These are phyloP conservation scores for Chelidonichthys spinosus DNA, from an alignment of 2,797 vertebrate genomes.

Conservation along the genomic window DNA sequence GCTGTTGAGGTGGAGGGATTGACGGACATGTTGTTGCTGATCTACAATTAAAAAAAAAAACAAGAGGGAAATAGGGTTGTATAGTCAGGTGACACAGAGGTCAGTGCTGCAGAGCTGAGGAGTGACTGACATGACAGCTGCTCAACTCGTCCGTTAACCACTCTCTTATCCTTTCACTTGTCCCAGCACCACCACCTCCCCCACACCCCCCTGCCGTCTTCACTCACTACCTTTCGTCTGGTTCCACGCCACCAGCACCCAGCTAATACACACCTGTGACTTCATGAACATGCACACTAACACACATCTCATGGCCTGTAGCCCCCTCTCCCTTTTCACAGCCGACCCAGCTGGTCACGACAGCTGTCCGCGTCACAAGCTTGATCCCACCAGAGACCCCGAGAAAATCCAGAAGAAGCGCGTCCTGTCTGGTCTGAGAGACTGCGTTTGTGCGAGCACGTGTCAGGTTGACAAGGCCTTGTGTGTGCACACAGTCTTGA, in stretches of 20 bases:
- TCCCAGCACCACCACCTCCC: constrained; percentile 37
- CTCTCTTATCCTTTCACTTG: constrained; percentile 69
- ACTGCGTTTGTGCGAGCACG: constrained; percentile 31
- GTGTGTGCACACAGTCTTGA: background rate
- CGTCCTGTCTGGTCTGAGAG: constrained; percentile 53
- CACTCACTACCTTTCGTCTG: constrained; percentile 48
- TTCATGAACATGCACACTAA: constrained; percentile 3
- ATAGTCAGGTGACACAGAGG: constrained; percentile 57
- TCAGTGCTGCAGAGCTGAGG: constrained; percentile 49
- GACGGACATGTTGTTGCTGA: constrained; percentile 28
- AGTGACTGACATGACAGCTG: constrained; percentile 69
- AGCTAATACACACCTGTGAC: constrained; percentile 30
- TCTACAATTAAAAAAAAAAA: constrained; percentile 40
- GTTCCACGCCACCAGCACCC: constrained; percentile 16
- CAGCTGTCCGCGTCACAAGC: constrained; percentile 66
- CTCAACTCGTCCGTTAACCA: constrained; percentile 49
- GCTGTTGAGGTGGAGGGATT: background rate
- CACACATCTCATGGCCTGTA: constrained; percentile 1
- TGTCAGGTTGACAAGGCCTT: background rate
- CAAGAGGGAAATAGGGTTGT: constrained; percentile 52
- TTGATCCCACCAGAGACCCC: constrained; percentile 46
- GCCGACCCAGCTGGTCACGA: constrained; percentile 69
- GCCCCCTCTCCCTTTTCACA: constrained; percentile 47
- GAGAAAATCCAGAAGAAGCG: constrained; percentile 56
- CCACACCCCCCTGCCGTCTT: constrained; percentile 3